Evolutionary conservation across 2,888 invertebrate genomes (phyloP).

Genomic region (Crossocerus cetratus): DNA sequence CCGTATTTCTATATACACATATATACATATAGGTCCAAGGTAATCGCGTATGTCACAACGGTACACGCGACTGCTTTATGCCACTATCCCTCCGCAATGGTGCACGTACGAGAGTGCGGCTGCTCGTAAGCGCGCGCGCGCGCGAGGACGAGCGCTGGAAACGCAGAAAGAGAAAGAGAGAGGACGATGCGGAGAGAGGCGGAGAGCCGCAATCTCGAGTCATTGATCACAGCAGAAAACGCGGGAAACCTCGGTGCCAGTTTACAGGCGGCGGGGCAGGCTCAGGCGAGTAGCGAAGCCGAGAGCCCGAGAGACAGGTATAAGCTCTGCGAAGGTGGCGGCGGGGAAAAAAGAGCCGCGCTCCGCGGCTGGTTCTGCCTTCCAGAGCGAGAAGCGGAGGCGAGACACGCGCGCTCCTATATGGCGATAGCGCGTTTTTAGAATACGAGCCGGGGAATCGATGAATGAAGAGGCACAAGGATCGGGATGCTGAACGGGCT

Average conservation of each 20-base stretch:
- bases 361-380: no score
- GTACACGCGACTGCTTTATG: slow-evolving; percentile 36
- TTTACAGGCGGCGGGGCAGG: slow-evolving; percentile 13
- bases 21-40: slow-evolving; percentile 70
- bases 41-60: slow-evolving; percentile 74
- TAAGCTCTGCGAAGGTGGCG: not conserved
- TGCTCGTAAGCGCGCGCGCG: not conserved
- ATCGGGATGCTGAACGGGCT: not conserved
- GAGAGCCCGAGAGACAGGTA: not conserved
- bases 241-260: slow-evolving; percentile 56
- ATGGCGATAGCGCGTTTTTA: slow-evolving; percentile 65
- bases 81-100: slow-evolving; percentile 8
- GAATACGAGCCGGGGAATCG: slow-evolving; percentile 50
- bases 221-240: slow-evolving; percentile 67
- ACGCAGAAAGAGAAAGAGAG: not conserved
- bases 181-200: slow-evolving; percentile 5
- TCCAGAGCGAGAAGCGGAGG: slow-evolving; percentile 10
- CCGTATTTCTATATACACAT: slow-evolving; percentile 53
- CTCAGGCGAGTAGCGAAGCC: not conserved
- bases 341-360: not conserved
- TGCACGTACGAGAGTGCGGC: not conserved
- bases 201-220: slow-evolving; percentile 54
- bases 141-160: not conserved
- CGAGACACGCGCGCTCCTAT: slow-evolving; percentile 35
- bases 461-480: slow-evolving; percentile 61